These are phyloP conservation scores for Cephus sareptanus DNA, from an alignment of 2,888 invertebrate genomes.

Conservation along the genomic window DNA sequence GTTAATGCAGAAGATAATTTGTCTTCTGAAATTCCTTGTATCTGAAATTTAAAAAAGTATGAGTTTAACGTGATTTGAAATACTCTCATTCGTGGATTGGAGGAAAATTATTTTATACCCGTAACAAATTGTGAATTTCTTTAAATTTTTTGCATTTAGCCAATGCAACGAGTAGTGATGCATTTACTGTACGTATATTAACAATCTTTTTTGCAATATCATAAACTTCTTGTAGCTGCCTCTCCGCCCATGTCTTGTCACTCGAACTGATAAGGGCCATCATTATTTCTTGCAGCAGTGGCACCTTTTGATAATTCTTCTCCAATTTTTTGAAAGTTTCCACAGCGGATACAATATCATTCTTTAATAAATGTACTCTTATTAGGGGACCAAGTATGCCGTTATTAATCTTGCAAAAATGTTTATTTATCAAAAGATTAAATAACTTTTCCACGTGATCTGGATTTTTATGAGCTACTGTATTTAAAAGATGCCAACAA, in stretches of 20 bases:
- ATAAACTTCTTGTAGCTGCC: slow-evolving; percentile 30
- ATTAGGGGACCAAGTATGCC: slow-evolving; percentile 73
- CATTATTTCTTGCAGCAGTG: slow-evolving; percentile 74
- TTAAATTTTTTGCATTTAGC: slow-evolving; percentile 39
- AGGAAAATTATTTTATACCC: slow-evolving; percentile 28
- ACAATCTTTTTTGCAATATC: slow-evolving; percentile 10
- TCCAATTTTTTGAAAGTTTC: slow-evolving; percentile 69
- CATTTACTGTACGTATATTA: background rate
- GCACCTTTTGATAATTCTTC: slow-evolving; percentile 71
- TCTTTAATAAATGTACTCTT: slow-evolving; percentile 69
- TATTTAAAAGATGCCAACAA: slow-evolving; percentile 73
- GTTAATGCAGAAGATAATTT: background rate
- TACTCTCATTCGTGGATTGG: background rate
- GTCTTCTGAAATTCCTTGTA: background rate
- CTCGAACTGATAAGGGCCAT: slow-evolving; percentile 46
- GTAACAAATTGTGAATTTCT: slow-evolving; percentile 25
- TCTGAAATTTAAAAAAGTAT: background rate
- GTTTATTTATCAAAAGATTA: slow-evolving; percentile 66
- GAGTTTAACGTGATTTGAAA: background rate
- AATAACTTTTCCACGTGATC: slow-evolving; percentile 68
- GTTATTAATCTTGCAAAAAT: slow-evolving; percentile 72
- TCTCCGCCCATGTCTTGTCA: background rate
- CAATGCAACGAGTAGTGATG: slow-evolving; percentile 25
- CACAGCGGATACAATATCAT: slow-evolving; percentile 69
- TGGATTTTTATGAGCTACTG: slow-evolving; percentile 65